Percentiles rank a stretch among this genome's conserved stretches.
phyloP scores from a whole-genome alignment of 2,888 invertebrate genomes.

The Halictus ligatus region DNA sequence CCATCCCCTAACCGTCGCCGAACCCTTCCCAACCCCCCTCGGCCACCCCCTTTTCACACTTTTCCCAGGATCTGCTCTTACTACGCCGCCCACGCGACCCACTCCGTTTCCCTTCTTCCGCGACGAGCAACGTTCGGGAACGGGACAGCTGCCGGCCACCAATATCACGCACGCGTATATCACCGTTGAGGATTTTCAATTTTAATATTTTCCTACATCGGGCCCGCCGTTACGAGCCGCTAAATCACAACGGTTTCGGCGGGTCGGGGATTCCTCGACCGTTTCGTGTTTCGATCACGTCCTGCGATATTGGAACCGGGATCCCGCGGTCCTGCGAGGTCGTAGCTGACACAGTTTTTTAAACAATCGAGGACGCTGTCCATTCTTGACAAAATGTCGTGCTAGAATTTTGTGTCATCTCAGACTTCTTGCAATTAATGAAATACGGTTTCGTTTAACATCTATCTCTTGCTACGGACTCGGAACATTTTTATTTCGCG shows the following conservation, averaged over 20 bases:
- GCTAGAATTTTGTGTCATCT: too few species aligned
- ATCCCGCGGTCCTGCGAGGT: background rate
- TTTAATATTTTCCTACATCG: constrained; percentile 83
- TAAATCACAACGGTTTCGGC: constrained; percentile 77
- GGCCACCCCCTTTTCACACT: constrained; percentile 13
- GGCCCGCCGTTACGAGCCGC: constrained; percentile 78
- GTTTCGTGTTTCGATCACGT: constrained; percentile 76
- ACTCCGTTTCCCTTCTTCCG: constrained; percentile 34
- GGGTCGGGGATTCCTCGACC: constrained; percentile 48
- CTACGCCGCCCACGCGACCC: background rate
- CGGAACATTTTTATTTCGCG: too few species aligned
- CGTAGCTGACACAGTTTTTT: background rate
- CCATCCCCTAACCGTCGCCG: constrained; percentile 39
- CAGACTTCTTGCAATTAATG: too few species aligned
- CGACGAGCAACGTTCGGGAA: constrained; percentile 52
- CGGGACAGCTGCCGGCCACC: constrained; percentile 84
- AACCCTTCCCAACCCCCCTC: constrained; percentile 15
- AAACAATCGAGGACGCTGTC: background rate
- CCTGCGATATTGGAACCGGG: constrained; percentile 45
- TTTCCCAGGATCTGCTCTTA: constrained; percentile 35
- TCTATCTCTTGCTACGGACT: too few species aligned
- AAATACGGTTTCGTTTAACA: too few species aligned
- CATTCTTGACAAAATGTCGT: background rate
- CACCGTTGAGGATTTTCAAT: constrained; percentile 82
- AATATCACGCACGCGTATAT: constrained; percentile 83